Evolutionary conservation across 2,888 invertebrate species (phyloP).

Genomic region (Mesorhabditis belari): DNA sequence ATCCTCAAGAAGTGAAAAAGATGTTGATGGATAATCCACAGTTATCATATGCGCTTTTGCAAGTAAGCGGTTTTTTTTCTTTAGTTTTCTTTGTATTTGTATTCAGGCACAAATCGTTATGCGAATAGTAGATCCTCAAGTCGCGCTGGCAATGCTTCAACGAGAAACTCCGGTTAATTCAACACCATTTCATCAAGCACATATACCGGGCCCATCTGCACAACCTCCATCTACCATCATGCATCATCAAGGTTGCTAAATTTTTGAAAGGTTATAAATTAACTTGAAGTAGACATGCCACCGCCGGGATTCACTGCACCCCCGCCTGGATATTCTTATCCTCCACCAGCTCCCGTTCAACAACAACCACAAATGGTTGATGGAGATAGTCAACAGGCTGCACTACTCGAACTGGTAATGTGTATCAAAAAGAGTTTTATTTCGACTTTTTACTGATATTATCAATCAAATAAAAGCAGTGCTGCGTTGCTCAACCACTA

Average conservation of each 20-base stretch:
- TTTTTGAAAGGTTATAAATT: too few relatives aligned
- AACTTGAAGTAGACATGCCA: too few relatives aligned
- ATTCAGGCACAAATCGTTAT: conserved; percentile 80
- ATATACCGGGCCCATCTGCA: conserved; percentile 1
- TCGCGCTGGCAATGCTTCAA: conserved; percentile 47
- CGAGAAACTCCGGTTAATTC: conserved; percentile 26
- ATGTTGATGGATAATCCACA: conserved; percentile 92
- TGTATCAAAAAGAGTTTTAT: too few relatives aligned
- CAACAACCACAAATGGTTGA: too few relatives aligned
- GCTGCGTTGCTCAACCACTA: too few relatives aligned
- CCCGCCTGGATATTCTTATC: too few relatives aligned
- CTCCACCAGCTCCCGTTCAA: not conserved
- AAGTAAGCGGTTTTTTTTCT: conserved; percentile 60
- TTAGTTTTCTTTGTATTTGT: not conserved
- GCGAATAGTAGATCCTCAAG: conserved; percentile 92
- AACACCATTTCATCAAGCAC: conserved; percentile 19
- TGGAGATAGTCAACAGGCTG: conserved; percentile 40
- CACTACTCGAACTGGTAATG: conserved; percentile 23
- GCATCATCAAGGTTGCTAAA: too few relatives aligned
- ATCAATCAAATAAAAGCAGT: too few relatives aligned
- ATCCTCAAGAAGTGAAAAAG: conserved; percentile 88
- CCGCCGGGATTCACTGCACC: not conserved
- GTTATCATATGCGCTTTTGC: conserved; percentile 87
- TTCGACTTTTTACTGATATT: too few relatives aligned
- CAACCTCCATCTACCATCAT: too few relatives aligned